A percentile compares a stretch with the other conserved stretches of the same genome.
phyloP scores from a whole-genome alignment of 2,888 invertebrate genomes.

The Nymphalis c-album region DNA sequence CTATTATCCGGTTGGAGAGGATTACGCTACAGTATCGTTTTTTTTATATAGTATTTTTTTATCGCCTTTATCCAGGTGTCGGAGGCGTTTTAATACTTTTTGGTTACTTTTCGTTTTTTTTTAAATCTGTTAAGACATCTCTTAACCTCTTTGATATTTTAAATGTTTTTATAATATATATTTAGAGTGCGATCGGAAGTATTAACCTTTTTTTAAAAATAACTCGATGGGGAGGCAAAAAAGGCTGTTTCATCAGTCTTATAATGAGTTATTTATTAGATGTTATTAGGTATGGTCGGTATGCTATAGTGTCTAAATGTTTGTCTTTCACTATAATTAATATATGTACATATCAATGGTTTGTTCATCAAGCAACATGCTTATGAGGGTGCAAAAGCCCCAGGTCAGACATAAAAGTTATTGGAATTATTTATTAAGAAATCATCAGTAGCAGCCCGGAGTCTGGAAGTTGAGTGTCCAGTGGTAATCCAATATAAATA shows the following conservation, averaged over 20 bases:
- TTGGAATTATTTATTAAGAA: too few species aligned
- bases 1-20: slow-evolving; percentile 71
- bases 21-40: slow-evolving; percentile 72
- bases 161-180: not conserved
- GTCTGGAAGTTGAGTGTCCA: too few species aligned
- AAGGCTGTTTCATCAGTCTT: not conserved
- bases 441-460: too few species aligned
- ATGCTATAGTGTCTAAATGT: too few species aligned
- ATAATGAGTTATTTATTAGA: not conserved
- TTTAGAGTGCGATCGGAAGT: slow-evolving; percentile 18
- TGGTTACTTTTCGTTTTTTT: slow-evolving; percentile 53
- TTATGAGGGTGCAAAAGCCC: too few species aligned
- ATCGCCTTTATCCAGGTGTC: slow-evolving; percentile 65
- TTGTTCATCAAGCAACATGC: too few species aligned
- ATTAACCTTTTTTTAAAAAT: not conserved
- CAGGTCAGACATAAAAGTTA: too few species aligned
- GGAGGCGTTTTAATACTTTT: slow-evolving; percentile 74
- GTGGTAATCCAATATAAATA: too few species aligned
- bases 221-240: not conserved
- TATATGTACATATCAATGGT: too few species aligned
- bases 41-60: slow-evolving; percentile 54
- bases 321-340: too few species aligned
- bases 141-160: slow-evolving; percentile 24
- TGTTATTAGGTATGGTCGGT: too few species aligned
- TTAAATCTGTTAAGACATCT: slow-evolving; percentile 57